Evolutionary conservation across 2,113 vertebrate genomes (phyloP), one percentile per base, ranked within the genome.

Genomic region (Cavia aperea): DNA sequence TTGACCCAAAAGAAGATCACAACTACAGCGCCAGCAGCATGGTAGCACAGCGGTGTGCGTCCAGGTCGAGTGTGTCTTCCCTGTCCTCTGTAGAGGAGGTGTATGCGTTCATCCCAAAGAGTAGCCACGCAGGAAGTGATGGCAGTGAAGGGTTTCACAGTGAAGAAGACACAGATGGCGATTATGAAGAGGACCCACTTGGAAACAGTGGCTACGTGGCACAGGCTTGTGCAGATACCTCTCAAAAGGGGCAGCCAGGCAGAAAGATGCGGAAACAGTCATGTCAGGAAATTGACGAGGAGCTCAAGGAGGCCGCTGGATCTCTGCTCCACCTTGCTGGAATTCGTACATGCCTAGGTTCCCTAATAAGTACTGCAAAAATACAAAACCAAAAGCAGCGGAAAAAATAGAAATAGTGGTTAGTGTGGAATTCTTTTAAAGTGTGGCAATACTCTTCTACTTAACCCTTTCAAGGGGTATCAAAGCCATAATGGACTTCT

Each of bases 401-500:
- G 97, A 98, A 98, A 97, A 99, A 99, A 98, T 99, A 98, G 91
- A 90, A 96, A 75, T 97, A 96, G 97, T 95, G 97, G 96, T 95
- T 96, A 93, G 95, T 96, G 93, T 96, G 94, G 96, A 96, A 96
- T 97, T 97, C 96, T 97, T 98, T 97, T 97, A 95, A 97, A 97
- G 97, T 96, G 97, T 97, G 98, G 98, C 98, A 98, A 98, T 98
- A 98, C 97, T 98, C 97, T 97, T 97, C 97, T 97, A 96, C 97
- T 98, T 98, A 98, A 70, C 98, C 98, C 98, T 98, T 98, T 97
- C 98, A 98, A 98, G 98, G 99, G 99, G 99, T 98, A 98, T 98
- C 98, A 99, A 99, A 99, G 99, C 99, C 99, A 99, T 99, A 99
- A 98, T 98, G 98, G 98, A 98, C 98, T 98, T 98, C 94, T 95